Evolutionary conservation across 2,797 vertebrate genomes (phyloP).

Genomic region (Halcyon chelicuti): DNA sequence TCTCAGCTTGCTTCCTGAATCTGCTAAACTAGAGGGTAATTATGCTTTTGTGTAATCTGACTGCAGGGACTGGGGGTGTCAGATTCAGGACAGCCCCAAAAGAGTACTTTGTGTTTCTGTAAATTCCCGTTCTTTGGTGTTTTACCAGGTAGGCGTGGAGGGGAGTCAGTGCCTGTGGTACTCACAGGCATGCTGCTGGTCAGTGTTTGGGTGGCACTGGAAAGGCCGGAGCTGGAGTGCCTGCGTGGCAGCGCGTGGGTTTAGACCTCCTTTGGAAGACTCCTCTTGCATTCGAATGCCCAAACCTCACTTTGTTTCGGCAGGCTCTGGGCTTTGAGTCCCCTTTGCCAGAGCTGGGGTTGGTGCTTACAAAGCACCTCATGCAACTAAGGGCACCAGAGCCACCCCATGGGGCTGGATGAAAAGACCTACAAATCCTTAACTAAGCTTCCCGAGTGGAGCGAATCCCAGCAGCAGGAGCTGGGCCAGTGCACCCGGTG

Average conservation of each 20-base stretch:
- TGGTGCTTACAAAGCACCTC: not conserved
- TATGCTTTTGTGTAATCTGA: not conserved
- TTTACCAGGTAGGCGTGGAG: rapidly evolving
- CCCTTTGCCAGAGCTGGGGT: not conserved
- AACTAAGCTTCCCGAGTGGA: not conserved
- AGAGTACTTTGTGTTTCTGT: not conserved
- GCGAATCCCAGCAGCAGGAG: not conserved
- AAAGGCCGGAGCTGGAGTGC: not conserved
- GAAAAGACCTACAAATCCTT: not conserved
- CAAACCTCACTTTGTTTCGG: rapidly evolving
- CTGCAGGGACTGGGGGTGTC: rapidly evolving
- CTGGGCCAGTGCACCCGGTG: rapidly evolving
- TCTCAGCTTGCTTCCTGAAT: not conserved
- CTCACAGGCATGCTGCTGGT: not conserved
- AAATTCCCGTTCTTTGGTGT: not conserved
- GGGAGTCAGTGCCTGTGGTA: not conserved
- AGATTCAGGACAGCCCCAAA: not conserved
- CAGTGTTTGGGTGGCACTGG: not conserved
- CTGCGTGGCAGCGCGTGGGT: rapidly evolving
- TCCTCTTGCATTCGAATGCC: not conserved
- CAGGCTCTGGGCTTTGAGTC: not conserved
- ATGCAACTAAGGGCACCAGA: not conserved
- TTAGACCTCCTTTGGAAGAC: not conserved
- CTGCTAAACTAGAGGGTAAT: not conserved
- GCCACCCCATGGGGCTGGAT: not conserved